Percentiles rank a stretch among this genome's conserved stretches.
Evolutionary conservation across 2,888 invertebrate species (phyloP).

Genomic region (Quadroppia sp.): DNA sequence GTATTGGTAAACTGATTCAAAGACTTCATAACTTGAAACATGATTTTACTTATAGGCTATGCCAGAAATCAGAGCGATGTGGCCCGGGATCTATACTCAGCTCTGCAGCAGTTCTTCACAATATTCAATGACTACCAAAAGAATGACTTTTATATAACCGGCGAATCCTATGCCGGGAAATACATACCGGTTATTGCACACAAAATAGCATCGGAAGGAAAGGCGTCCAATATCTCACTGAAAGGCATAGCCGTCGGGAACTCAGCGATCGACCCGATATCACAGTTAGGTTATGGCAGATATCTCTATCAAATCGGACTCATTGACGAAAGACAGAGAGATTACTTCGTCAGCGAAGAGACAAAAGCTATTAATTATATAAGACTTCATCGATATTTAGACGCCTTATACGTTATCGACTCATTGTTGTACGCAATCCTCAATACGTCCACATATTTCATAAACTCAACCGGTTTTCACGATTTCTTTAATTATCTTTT

Average conservation of each 20-base stretch:
- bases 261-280: conserved; percentile 50
- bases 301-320: conserved; percentile 54
- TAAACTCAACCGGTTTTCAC: conserved; percentile 69
- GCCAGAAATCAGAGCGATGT: conserved; percentile 69
- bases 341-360: conserved; percentile 48
- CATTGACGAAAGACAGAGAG: no score
- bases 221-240: conserved; percentile 63
- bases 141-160: conserved; percentile 82
- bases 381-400: conserved; percentile 40
- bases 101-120: conserved; percentile 73
- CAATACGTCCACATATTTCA: conserved; percentile 61
- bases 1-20: background rate
- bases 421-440: conserved; percentile 66
- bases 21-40: background rate
- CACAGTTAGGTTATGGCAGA: conserved; percentile 52
- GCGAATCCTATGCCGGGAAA: no score
- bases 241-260: conserved; percentile 54
- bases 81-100: no score
- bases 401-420: conserved; percentile 59
- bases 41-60: conserved; percentile 61
- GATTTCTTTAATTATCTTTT: conserved; percentile 71
- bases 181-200: conserved; percentile 71
- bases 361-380: conserved; percentile 46
- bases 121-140: conserved; percentile 70
- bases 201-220: conserved; percentile 65